These are phyloP conservation scores for Myotis lucifugus DNA, from an alignment of 2,113 vertebrate species.

Conservation along the genomic window DNA sequence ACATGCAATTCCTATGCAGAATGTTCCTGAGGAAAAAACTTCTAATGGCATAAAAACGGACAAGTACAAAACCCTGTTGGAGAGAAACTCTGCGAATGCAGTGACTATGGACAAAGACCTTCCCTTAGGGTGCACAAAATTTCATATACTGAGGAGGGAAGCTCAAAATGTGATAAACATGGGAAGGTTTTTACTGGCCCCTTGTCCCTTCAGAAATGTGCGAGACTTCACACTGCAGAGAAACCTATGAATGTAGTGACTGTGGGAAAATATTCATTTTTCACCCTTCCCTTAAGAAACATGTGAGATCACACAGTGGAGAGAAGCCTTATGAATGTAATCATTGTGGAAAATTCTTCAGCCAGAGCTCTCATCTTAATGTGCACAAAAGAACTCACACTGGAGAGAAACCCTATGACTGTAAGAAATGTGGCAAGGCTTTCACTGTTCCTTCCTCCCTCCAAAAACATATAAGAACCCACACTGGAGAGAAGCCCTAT, in stretches of 20 bases:
- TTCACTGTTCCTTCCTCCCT: slow-evolving; percentile 72
- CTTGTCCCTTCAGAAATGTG: slow-evolving; percentile 41
- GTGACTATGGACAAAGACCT: background rate
- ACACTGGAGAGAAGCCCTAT: slow-evolving; percentile 75
- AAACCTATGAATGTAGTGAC: slow-evolving; percentile 6
- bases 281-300: slow-evolving; percentile 48
- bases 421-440: slow-evolving; percentile 71
- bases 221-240: background rate
- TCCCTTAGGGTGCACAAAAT: background rate
- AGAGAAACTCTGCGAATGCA: background rate
- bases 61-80: background rate
- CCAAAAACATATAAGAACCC: slow-evolving; percentile 62
- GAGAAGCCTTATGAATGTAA: slow-evolving; percentile 50
- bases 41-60: background rate
- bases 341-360: slow-evolving; percentile 70
- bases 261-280: slow-evolving; percentile 60
- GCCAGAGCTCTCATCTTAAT: slow-evolving; percentile 68
- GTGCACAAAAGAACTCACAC: slow-evolving; percentile 71
- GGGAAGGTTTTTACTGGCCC: slow-evolving; percentile 48
- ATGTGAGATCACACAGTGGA: background rate
- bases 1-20: background rate
- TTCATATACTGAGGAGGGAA: background rate
- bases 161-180: background rate
- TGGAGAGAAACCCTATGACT: slow-evolving; percentile 69
- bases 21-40: background rate